A percentile compares a stretch with the other conserved stretches of the same genome.
Conservation (phyloP, 2,888 invertebrate genomes). For the Phragmatobia fuliginosa region DNA sequence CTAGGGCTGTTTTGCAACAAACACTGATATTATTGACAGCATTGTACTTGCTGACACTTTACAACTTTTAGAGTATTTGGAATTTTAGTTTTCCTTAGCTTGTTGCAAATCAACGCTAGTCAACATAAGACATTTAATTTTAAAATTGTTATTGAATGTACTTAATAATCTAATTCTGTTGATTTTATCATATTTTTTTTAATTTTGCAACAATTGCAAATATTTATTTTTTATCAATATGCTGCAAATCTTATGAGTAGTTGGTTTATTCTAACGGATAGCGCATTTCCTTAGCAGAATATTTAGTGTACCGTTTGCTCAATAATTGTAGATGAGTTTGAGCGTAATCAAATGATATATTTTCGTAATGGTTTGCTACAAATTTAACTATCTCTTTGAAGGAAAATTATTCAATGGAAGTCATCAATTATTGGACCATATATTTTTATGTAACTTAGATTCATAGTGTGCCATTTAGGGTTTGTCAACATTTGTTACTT, state of each 20-base stretch:
- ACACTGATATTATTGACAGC: neutral
- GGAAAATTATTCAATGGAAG: slow-evolving; percentile 54
- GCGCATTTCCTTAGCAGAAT: slow-evolving; percentile 57
- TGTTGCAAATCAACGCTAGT: slow-evolving; percentile 21
- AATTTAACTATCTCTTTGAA: slow-evolving; percentile 62
- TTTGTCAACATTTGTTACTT: slow-evolving; percentile 12
- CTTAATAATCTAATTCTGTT: slow-evolving; percentile 68
- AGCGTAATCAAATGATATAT: slow-evolving; percentile 62
- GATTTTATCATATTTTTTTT: slow-evolving; percentile 56
- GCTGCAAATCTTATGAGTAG: slow-evolving; percentile 70
- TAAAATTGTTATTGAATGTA: slow-evolving; percentile 61
- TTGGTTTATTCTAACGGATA: slow-evolving; percentile 60
- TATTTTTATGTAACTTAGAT: slow-evolving; percentile 47
- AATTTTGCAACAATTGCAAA: slow-evolving; percentile 53
- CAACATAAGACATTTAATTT: slow-evolving; percentile 24
- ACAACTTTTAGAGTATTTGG: neutral
- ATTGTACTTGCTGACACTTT: neutral
- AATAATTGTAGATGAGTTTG: slow-evolving; percentile 51
- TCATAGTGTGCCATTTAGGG: slow-evolving; percentile 60
- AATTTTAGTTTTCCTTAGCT: neutral
- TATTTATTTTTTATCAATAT: slow-evolving; percentile 47
- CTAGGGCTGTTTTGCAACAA: slow-evolving; percentile 19
- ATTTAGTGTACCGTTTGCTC: slow-evolving; percentile 52
- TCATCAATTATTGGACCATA: slow-evolving; percentile 69
- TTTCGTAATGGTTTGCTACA: slow-evolving; percentile 68